A percentile compares a stretch with the other conserved stretches of the same genome.
Evolutionary conservation across 2,113 vertebrate genomes (phyloP).

Genomic region (Prunella fulvescens): DNA sequence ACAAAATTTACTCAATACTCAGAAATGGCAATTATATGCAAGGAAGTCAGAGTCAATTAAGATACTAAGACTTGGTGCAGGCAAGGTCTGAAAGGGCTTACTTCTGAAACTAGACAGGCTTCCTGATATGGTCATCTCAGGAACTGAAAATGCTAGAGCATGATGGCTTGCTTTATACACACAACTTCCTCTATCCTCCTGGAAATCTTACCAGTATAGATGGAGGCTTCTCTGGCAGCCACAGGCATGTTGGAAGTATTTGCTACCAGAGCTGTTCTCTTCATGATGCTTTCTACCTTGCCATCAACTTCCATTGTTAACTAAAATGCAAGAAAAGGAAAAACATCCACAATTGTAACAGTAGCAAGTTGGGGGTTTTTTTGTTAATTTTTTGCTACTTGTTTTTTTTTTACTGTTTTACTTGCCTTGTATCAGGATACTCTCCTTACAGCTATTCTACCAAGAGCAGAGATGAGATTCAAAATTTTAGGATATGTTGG

Average conservation of each 20-base stretch:
- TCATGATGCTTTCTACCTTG: conserved; percentile 97
- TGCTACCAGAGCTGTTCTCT: conserved; percentile 95
- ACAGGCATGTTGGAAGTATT: conserved; percentile 99
- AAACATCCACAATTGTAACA: neutral
- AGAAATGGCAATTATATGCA: neutral
- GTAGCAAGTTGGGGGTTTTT: neutral
- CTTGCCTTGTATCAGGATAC: neutral
- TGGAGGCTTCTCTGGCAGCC: conserved; percentile 96
- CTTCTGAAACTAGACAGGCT: neutral
- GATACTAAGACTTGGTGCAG: neutral
- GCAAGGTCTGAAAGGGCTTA: neutral
- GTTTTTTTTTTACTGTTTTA: neutral
- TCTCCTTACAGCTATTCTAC: neutral
- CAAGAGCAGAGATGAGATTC: neutral
- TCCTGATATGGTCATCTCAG: neutral
- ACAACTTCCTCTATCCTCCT: neutral
- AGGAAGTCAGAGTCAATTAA: neutral
- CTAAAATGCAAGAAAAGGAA: conserved; percentile 66
- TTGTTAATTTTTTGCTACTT: neutral
- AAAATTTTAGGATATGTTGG: neutral
- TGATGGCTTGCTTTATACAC: neutral
- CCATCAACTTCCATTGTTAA: conserved; percentile 97
- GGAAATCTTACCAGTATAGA: conserved; percentile 88
- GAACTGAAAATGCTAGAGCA: neutral
- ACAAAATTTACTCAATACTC: neutral